A percentile compares a stretch with the other conserved stretches of the same genome.
These are phyloP conservation scores for Nicator chloris DNA, from an alignment of 2,113 vertebrate species.

Conservation along the genomic window DNA sequence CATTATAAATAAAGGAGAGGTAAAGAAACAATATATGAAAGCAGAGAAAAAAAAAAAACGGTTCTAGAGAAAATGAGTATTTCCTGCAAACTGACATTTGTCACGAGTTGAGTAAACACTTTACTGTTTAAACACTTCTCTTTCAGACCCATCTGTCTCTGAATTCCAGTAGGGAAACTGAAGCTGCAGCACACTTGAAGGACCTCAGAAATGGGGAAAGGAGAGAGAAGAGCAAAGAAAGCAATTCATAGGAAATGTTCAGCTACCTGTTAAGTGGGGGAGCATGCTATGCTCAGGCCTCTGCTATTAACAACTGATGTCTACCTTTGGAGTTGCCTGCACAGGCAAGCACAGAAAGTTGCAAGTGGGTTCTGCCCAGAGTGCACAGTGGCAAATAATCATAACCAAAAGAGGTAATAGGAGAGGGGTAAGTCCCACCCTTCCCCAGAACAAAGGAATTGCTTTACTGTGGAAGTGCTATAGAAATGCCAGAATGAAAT, in stretches of 20 bases:
- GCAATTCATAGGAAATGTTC: neutral
- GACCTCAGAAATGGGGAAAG: neutral
- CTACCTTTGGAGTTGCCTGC: neutral
- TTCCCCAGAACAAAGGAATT: neutral
- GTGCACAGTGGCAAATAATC: neutral
- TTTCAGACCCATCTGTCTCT: neutral
- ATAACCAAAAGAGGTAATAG: neutral
- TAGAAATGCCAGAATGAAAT: neutral
- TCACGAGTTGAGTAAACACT: neutral
- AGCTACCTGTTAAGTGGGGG: neutral
- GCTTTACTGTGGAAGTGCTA: neutral
- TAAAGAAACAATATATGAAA: neutral
- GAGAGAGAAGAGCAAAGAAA: neutral
- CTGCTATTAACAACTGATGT: fast-evolving
- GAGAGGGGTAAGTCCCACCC: fast-evolving
- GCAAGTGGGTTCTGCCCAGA: neutral
- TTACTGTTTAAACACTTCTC: neutral
- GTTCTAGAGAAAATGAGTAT: neutral
- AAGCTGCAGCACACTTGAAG: neutral
- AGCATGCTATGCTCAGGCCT: neutral
- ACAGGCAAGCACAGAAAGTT: neutral
- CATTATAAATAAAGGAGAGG: neutral
- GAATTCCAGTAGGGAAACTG: neutral
- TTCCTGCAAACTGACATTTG: neutral
- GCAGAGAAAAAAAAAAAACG: neutral